Percentiles rank a stretch among this genome's conserved stretches.
Conservation (phyloP, 2,888 invertebrate species). For the Drosophila basisetae region DNA sequence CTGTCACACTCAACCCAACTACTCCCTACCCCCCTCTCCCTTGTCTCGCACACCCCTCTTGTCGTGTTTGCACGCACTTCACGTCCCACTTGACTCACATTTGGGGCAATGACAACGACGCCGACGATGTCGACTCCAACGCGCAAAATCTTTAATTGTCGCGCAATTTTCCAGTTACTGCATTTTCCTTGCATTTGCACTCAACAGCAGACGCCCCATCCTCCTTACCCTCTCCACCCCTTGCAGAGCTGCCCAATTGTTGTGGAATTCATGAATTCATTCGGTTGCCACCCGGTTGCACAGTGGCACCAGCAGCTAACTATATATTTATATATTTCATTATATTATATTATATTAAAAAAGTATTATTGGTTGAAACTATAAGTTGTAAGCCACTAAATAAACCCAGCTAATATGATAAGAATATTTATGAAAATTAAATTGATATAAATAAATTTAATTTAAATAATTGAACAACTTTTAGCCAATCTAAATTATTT, state of each 20-base stretch:
- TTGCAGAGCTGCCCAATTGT: conserved; percentile 58
- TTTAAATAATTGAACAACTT: not conserved
- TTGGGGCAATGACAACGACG: conserved; percentile 41
- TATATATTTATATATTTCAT: not conserved
- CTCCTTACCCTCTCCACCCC: not conserved
- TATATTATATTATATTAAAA: not conserved
- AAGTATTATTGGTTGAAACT: too few species aligned
- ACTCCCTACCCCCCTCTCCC: too few species aligned
- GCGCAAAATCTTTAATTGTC: conserved; percentile 81
- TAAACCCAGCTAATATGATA: too few species aligned
- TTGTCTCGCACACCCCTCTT: not conserved
- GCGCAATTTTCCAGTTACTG: conserved; percentile 82
- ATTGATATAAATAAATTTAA: not conserved
- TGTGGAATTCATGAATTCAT: conserved; percentile 70
- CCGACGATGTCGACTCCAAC: conserved; percentile 27
- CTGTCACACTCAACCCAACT: conserved; percentile 4
- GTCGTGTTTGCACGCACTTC: conserved; percentile 64
- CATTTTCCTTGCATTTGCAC: conserved; percentile 70
- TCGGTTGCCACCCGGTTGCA: conserved; percentile 55
- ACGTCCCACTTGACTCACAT: conserved; percentile 77
- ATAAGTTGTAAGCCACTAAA: too few species aligned
- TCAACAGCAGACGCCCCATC: conserved; percentile 20
- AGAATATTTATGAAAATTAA: accelerated
- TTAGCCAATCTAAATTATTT: not conserved
- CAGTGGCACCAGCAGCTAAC: conserved; percentile 38